Base-by-base conservation (phyloP, 2,113 vertebrate species). In the Dasyprocta punctata region DNA sequence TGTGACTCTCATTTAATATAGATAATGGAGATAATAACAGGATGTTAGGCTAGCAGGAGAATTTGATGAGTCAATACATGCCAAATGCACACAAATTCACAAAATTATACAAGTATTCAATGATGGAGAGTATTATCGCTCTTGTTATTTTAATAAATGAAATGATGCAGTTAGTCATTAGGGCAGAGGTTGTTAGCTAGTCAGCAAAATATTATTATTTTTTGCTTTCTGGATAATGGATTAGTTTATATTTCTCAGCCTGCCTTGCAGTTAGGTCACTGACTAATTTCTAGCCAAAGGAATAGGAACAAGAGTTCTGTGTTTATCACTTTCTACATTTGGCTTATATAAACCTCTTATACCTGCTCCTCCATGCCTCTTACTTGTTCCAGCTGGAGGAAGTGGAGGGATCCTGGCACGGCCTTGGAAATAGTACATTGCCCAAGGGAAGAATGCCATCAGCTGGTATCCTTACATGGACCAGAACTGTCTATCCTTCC, bases 101-200 rank as follows among this genome's bases (percentile, higher is more conserved):
- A 28, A 87, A 90, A 86, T 36, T 36, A 78, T 7, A 38, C 4
- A 49, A 44, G 33, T 78, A 63, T 38, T 83, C 75, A 77, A 90
- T 24, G 83, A 41, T 36, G 36, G 41, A 85, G 49, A 47, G 7
- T 33, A 88, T 30, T 78, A 56, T 63, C 44, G 58, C 36, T 95
- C 41, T 95, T 65, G 44, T 80, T 85, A 89, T 89, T 89, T 75
- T 81, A 71, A 81, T 44, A n/a, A 96, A 92, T 56, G 58, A 92
- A 81, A 30, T 24, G 19, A 63, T 56, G 24, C 9, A 11, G 8
- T 47, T 87, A 69, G 33, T 63, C 22, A 38, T 47, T 63, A 92
- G 30, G 54, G 69, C 56, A 92, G 33, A 92, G 65, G 49, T 49
- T 44, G 56, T 36, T 75, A 81, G 81, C 2, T 41, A 77, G 73